Evolutionary conservation across 23 tunicate species (phyloP).

Genomic region (Trididemnum clinides): DNA sequence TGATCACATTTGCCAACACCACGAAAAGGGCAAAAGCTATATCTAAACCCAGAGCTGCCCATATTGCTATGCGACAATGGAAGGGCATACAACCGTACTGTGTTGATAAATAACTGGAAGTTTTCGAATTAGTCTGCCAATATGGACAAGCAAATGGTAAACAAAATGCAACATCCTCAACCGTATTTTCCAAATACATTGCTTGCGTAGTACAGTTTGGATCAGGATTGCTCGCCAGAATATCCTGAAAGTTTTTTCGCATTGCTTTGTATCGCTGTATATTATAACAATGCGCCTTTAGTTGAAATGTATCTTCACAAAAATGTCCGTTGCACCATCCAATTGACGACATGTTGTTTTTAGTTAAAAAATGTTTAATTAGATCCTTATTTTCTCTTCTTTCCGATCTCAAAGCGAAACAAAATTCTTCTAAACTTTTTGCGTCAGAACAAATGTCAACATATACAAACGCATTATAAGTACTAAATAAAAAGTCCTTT

Average conservation of each 20-base stretch:
- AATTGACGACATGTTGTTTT: too few relatives aligned
- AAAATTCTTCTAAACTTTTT: too few relatives aligned
- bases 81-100: conserved; percentile 17
- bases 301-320: too few relatives aligned
- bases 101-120: neutral
- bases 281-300: too few relatives aligned
- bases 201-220: too few relatives aligned
- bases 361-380: too few relatives aligned
- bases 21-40: neutral
- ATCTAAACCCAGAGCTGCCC: neutral
- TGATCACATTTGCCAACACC: neutral
- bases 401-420: too few relatives aligned
- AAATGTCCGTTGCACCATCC: too few relatives aligned
- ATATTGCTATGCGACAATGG: neutral
- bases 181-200: neutral
- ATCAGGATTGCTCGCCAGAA: too few relatives aligned
- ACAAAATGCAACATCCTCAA: conserved; percentile 31
- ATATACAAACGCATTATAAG: conserved; percentile 3
- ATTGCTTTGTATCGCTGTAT: too few relatives aligned
- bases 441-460: neutral
- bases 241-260: too few relatives aligned
- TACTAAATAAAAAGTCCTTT: neutral
- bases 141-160: conserved; percentile 16
- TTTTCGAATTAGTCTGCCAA: neutral
- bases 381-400: too few relatives aligned